Percentiles rank a stretch among this genome's conserved stretches.
Evolutionary conservation across 1,140 invertebrate genomes (phyloP).

Genomic region (Drosophila oshimai): DNA sequence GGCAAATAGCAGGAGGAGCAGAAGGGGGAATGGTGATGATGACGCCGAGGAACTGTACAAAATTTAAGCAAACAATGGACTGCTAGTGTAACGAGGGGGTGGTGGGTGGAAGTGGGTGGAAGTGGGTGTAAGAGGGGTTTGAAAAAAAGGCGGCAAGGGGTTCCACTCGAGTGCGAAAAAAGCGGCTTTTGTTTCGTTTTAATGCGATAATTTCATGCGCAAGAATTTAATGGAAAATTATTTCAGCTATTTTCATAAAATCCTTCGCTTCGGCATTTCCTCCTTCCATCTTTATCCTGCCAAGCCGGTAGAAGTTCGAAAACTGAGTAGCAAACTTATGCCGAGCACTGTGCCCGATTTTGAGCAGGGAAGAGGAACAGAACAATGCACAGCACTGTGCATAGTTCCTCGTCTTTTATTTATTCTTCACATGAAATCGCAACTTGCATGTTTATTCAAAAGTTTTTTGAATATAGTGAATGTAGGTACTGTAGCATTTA

Average conservation of each 20-base stretch:
- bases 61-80: conserved; percentile 76
- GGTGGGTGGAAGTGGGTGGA: not conserved
- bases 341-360: not conserved
- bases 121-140: not conserved
- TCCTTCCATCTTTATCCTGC: not conserved
- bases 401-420: not conserved
- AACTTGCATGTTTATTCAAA: conserved; percentile 18
- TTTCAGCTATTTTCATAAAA: conserved; percentile 72
- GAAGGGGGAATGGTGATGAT: not conserved
- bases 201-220: conserved; percentile 74
- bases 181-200: conserved; percentile 59
- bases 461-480: too few relatives aligned
- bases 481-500: too few relatives aligned
- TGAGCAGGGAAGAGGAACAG: not conserved
- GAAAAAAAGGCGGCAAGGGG: not conserved
- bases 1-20: conserved; percentile 62
- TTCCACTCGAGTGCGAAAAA: conserved; percentile 9
- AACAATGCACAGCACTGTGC: conserved; percentile 20
- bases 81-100: not conserved
- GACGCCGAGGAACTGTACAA: conserved; percentile 62
- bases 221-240: conserved; percentile 75
- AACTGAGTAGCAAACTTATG: conserved; percentile 38
- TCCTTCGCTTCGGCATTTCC: conserved; percentile 52
- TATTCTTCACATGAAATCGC: conserved; percentile 19
- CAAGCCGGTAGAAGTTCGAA: conserved; percentile 6